Base-by-base conservation (phyloP, 2,797 vertebrate genomes). In the Tokudaia muenninki region DNA sequence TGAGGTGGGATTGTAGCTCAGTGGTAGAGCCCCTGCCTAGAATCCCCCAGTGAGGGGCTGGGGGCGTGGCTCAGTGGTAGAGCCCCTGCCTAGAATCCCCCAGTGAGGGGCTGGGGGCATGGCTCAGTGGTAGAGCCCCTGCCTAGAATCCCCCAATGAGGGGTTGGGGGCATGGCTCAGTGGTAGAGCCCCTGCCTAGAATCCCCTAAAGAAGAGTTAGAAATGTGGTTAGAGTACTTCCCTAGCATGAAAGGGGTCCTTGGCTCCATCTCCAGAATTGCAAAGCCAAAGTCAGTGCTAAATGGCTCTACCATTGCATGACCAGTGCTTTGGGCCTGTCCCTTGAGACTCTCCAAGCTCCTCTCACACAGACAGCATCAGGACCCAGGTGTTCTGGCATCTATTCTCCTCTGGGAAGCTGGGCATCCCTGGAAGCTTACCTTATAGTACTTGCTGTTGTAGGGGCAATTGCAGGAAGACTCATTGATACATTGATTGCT, bases 401-500 rank as follows among this genome's bases (percentile, higher is more conserved):
- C 31, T 24, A 1, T 21, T 22, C 57, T 37, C 47, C 26, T 44
- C 21, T 1, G 41, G 41, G 50, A 44, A 37, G 13, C n/a, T 17
- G 3, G 57, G 57, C 10, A 2, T 5, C 50, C 80, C 6, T 0
- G 22, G 29, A 91, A 92, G 13, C 94, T 94, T 59, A 99, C 99
- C 98, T 99, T 97, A 78, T 98, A 99, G 96, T 98, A 99, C 93
- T 98, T 98, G 0, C 98, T 11, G n/a, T 98, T 97, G 88, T 99
- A 98, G 97, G 98, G 94, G 91, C 99, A 99, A 63, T 98, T 97
- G 94, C 99, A 99, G 94, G 98, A 98, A 29, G 99, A 98, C 52
- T 98, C 92, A 3, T 96, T 98, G 77, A 99, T 97, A 91, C 99
- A 99, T 34, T 16, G 97, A 9, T 75, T 91, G 19, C 98, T 98